Evolutionary conservation across 37 sponge, comb jelly and placozoan species (phyloP).

Genomic region (Corticium candelabrum): DNA sequence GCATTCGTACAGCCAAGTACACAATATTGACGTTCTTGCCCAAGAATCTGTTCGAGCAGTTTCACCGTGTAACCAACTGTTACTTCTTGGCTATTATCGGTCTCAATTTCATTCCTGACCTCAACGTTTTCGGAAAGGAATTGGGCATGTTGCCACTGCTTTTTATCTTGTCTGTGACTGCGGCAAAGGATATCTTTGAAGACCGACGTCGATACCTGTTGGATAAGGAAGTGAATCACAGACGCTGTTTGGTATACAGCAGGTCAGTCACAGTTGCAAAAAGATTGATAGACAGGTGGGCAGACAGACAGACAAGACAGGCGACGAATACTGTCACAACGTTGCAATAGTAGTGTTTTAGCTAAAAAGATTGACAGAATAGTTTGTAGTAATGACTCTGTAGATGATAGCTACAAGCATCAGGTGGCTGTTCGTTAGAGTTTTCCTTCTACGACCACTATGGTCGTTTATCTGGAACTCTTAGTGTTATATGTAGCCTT

Average conservation of each 20-base stretch:
- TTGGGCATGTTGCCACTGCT: conserved; percentile 48
- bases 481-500: too few relatives aligned
- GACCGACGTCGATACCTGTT: conserved; percentile 54
- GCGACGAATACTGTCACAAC: too few relatives aligned
- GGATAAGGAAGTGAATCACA: conserved; percentile 50
- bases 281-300: too few relatives aligned
- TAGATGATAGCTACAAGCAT: too few relatives aligned
- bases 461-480: too few relatives aligned
- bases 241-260: conserved; percentile 28
- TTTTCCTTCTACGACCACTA: too few relatives aligned
- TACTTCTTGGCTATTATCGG: conserved; percentile 66
- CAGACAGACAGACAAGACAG: too few relatives aligned
- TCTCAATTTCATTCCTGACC: conserved; percentile 58
- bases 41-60: conserved; percentile 85
- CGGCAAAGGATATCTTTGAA: conserved; percentile 67
- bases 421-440: too few relatives aligned
- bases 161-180: conserved; percentile 52
- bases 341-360: too few relatives aligned
- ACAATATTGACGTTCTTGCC: conserved; percentile 69
- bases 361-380: too few relatives aligned
- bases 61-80: conserved; percentile 66
- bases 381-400: too few relatives aligned
- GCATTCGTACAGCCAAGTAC: conserved; percentile 56
- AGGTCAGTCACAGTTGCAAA: conserved; percentile 18
- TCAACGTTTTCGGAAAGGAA: conserved; percentile 53